Conservation (phyloP, 2,797 vertebrate species). For the Gambelia wislizenii region DNA sequence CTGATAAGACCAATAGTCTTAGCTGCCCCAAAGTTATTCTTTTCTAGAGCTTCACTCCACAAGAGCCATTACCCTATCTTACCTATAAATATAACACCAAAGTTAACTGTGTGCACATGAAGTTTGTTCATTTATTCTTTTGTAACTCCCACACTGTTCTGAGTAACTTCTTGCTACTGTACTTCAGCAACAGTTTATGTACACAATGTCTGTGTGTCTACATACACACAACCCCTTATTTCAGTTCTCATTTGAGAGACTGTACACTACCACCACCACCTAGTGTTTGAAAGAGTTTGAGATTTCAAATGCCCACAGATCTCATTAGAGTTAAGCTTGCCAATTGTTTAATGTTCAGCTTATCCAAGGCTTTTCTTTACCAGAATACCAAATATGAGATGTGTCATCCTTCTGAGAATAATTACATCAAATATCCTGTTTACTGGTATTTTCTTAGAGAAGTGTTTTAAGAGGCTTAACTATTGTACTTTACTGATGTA, state of each 20-base stretch:
- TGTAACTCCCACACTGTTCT: not conserved
- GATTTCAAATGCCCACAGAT: not conserved
- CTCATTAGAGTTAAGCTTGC: not conserved
- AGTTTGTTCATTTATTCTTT: not conserved
- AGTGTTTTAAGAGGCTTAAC: not conserved
- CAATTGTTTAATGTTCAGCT: not conserved
- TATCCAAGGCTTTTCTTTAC: not conserved
- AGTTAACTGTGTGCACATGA: not conserved
- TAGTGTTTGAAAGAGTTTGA: not conserved
- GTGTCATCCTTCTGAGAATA: not conserved
- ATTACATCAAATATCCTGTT: not conserved
- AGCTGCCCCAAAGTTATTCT: not conserved
- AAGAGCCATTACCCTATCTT: not conserved
- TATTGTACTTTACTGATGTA: not conserved
- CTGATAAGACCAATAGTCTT: not conserved
- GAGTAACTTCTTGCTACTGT: not conserved
- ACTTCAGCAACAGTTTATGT: too few relatives aligned
- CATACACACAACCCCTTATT: not conserved
- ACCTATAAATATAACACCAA: not conserved
- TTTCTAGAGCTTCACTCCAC: not conserved
- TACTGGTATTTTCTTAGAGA: conserved; percentile 39
- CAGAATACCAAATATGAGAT: too few relatives aligned
- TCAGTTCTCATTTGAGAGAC: not conserved
- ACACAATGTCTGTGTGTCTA: not conserved
- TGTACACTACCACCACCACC: not conserved